A percentile compares a stretch with the other conserved stretches of the same genome.
Conservation (phyloP, 2,888 invertebrate genomes). For the Diplolepis rosae region DNA sequence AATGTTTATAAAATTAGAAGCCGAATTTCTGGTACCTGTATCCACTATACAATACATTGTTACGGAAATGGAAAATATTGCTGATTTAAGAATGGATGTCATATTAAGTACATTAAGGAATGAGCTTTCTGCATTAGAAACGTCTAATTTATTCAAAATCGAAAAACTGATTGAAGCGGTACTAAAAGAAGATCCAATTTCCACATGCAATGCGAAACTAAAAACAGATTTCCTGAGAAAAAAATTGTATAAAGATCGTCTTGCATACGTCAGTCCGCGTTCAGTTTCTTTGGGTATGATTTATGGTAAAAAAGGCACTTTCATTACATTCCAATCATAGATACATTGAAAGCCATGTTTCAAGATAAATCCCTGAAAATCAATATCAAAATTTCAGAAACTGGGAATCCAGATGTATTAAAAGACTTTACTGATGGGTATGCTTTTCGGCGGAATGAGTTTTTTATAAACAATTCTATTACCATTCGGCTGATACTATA, state of each 20-base stretch:
- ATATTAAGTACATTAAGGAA: constrained; percentile 30
- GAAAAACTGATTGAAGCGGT: constrained; percentile 35
- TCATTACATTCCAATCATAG: constrained; percentile 1
- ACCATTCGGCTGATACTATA: constrained; percentile 55
- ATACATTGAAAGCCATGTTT: constrained; percentile 3
- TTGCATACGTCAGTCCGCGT: constrained; percentile 19
- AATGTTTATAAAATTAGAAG: constrained; percentile 41
- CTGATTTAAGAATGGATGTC: too few relatives aligned
- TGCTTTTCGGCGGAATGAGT: constrained; percentile 47
- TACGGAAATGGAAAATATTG: constrained; percentile 33
- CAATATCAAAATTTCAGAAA: constrained; percentile 23
- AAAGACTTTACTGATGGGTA: constrained; percentile 54
- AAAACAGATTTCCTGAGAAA: constrained; percentile 37
- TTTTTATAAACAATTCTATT: constrained; percentile 48
- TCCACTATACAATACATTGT: constrained; percentile 44
- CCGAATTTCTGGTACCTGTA: constrained; percentile 41
- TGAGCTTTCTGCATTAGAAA: neutral
- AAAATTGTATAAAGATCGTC: constrained; percentile 33
- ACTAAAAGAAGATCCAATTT: constrained; percentile 30
- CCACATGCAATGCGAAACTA: neutral
- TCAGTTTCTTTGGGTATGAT: neutral
- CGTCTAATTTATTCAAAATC: neutral
- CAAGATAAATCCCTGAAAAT: constrained; percentile 13
- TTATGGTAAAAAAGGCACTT: constrained; percentile 16
- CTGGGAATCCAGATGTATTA: constrained; percentile 39